Evolutionary conservation across 2,888 invertebrate species (phyloP).

Genomic region (Clepsis dumicolana): DNA sequence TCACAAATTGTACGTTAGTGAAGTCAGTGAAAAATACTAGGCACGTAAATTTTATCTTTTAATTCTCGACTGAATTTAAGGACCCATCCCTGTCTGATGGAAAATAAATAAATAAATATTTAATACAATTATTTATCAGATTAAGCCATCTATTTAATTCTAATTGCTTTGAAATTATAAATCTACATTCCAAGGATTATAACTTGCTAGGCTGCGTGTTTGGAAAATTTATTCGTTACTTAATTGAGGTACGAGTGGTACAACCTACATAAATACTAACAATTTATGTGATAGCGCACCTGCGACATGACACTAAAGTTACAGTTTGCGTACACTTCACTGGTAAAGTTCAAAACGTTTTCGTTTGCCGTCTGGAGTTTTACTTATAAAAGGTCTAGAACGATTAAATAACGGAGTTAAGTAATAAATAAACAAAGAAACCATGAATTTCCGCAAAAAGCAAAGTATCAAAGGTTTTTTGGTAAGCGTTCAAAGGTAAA

Average conservation of each 20-base stretch:
- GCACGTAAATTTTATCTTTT: no score
- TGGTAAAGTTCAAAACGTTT: background rate
- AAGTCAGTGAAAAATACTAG: no score
- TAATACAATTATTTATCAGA: background rate
- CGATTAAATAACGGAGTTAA: no score
- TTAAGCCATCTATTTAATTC: conserved; percentile 40
- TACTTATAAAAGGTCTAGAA: background rate
- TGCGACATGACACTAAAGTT: conserved; percentile 30
- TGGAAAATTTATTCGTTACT: conserved; percentile 41
- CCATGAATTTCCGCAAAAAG: no score
- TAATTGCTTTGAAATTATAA: conserved; percentile 38
- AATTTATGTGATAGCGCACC: conserved; percentile 40
- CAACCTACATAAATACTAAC: conserved; percentile 42
- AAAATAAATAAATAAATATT: background rate
- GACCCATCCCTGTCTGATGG: background rate
- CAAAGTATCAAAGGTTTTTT: no score
- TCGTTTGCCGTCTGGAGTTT: background rate
- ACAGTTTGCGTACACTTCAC: conserved; percentile 11
- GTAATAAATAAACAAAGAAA: no score
- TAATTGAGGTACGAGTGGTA: conserved; percentile 41
- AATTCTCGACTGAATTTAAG: no score
- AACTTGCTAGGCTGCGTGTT: conserved; percentile 37
- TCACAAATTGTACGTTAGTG: no score
- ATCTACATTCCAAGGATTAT: conserved; percentile 41
- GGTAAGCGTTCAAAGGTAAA: no score